These are phyloP conservation scores for Acanthisitta chloris DNA, from an alignment of 2,113 vertebrate species.

Conservation along the genomic window DNA sequence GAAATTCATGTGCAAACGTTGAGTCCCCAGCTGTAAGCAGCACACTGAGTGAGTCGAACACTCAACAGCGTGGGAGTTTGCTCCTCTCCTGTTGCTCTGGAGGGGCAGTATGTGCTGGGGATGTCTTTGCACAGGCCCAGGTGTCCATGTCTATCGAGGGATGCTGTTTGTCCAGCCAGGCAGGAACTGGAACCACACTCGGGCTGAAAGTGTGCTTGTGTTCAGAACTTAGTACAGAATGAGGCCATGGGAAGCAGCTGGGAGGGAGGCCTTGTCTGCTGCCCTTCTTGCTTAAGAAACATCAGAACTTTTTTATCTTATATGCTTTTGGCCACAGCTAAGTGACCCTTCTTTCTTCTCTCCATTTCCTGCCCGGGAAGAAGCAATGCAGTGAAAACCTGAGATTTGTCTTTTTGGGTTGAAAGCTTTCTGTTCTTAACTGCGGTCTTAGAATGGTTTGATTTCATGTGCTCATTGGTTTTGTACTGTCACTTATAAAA, in stretches of 20 bases:
- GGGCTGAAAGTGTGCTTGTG: neutral
- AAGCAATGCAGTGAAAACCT: neutral
- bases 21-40: neutral
- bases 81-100: neutral
- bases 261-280: neutral
- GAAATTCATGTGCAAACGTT: neutral
- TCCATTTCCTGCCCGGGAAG: neutral
- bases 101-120: neutral
- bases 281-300: neutral
- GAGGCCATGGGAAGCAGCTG: neutral
- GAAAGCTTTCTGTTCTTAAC: neutral
- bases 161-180: neutral
- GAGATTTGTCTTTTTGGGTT: neutral
- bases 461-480: neutral
- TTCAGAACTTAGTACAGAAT: neutral
- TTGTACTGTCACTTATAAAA: neutral
- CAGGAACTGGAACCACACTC: fast-evolving
- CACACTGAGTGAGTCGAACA: fast-evolving
- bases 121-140: fast-evolving
- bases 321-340: neutral
- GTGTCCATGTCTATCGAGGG: neutral
- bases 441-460: neutral
- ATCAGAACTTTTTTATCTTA: neutral
- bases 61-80: fast-evolving
- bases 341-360: neutral